Conservation (phyloP, 2,888 invertebrate genomes). For the Nebria brevicollis region DNA sequence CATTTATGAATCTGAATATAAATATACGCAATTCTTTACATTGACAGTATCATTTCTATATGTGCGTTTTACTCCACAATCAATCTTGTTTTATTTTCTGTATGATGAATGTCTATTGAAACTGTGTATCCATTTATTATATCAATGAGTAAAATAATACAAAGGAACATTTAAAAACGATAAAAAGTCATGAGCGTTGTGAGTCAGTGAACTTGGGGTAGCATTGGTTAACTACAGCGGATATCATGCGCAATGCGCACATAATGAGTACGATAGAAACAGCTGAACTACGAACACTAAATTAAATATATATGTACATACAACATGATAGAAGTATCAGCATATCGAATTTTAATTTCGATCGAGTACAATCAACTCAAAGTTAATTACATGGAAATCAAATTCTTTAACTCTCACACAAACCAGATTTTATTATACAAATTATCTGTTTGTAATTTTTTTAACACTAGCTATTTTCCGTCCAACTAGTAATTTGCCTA, state of each 20-base stretch:
- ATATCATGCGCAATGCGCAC: neutral
- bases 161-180: neutral
- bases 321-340: neutral
- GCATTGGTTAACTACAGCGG: neutral
- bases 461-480: slow-evolving; percentile 20
- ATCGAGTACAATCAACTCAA: neutral
- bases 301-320: neutral
- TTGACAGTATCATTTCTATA: neutral
- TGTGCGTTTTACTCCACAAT: neutral
- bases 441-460: slow-evolving; percentile 32
- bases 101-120: neutral
- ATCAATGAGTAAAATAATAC: neutral
- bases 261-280: neutral
- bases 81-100: neutral
- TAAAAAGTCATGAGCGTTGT: neutral
- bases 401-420: neutral
- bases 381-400: neutral
- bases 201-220: neutral
- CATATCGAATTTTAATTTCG: neutral
- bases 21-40: neutral
- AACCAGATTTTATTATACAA: neutral
- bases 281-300: neutral
- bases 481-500: too few relatives aligned
- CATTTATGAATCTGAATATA: neutral
- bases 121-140: neutral